These are phyloP conservation scores for Schrankia costaestrigalis DNA, from an alignment of 2,888 invertebrate species.

Conservation along the genomic window DNA sequence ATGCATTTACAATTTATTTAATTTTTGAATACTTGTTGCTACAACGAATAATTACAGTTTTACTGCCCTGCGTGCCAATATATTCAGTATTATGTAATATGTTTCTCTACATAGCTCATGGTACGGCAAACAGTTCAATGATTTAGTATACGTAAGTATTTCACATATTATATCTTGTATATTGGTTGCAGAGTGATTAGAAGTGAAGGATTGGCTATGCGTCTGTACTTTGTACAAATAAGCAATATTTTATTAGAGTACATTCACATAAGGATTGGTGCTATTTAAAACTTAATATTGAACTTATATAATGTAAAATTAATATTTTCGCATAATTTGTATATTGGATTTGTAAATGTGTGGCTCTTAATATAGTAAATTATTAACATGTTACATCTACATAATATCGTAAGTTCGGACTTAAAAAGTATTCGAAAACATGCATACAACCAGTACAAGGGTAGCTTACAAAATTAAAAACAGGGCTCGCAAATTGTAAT, in stretches of 20 bases:
- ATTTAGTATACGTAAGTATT: no score
- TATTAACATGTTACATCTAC: constrained; percentile 17
- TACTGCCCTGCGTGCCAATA: constrained; percentile 61
- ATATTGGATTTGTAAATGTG: constrained; percentile 37
- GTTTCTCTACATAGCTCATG: no score
- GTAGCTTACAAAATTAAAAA: constrained; percentile 33
- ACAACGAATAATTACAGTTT: constrained; percentile 54
- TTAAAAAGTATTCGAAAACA: constrained; percentile 27
- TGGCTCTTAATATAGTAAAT: constrained; percentile 31
- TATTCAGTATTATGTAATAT: constrained; percentile 20
- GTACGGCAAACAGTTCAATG: no score
- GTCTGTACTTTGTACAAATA: constrained; percentile 52
- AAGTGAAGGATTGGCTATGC: constrained; percentile 43
- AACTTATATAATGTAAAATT: constrained; percentile 34
- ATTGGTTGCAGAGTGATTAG: constrained; percentile 18
- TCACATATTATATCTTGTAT: no score
- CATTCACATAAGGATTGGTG: constrained; percentile 66
- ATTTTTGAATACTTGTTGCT: constrained; percentile 55
- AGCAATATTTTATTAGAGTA: constrained; percentile 39
- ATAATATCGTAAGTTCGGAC: constrained; percentile 21
- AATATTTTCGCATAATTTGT: constrained; percentile 38
- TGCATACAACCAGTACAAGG: constrained; percentile 13
- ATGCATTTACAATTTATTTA: constrained; percentile 75
- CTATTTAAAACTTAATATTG: constrained; percentile 54
- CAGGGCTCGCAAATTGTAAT: constrained; percentile 50